Base-by-base conservation (phyloP, 2,113 vertebrate genomes). In the Platysternon megacephalum region DNA sequence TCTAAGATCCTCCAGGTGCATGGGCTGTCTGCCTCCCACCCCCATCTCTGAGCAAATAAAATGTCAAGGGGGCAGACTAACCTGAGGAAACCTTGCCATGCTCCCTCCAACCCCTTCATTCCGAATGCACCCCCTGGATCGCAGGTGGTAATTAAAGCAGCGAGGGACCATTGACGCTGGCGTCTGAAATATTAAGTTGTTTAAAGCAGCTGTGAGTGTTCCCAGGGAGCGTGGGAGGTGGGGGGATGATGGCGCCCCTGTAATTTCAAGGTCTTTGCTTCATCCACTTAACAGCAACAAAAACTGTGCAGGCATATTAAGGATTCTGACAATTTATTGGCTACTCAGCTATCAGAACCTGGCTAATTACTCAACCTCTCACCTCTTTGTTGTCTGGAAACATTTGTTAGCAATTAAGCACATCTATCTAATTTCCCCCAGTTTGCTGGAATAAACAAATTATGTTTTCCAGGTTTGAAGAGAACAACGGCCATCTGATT, bases 341-440 rank as follows among this genome's bases (percentile, higher is more conserved):
- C 72, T 89, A 49, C 3, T 1, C 19, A 51, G 46, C 51, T 65
- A 61, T 88, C 82, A 79, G 12, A 89, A 2, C 79, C 24, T 79
- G 88, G 52, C 79, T 87, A 90, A 88, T 80, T 85, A 72, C 12
- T 28, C 35, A 53, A 84, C 19, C 56, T 61, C 29, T 89, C 42
- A 26, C 72, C 55, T 19, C 81, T 42, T 84, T 85, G 83, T 58
- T 95, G 52, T 87, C 85, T 88, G 58, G 85, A 48, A 84, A 96
- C 32, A 94, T 89, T 95, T 74, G 29, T 74, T 84, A 81, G 46
- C 83, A 88, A 95, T 80, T 85, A 94, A 24, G 3, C 55, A 89
- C 85, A 74, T 48, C 88, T 72, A 29, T 2, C 65, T 56, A 48
- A 84, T 49, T 13, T 29, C 55, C 32, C 55, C n/a, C 2, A 2